Base-by-base conservation (phyloP, 2,888 invertebrate genomes). In the Caenorhabditis wallacei region DNA sequence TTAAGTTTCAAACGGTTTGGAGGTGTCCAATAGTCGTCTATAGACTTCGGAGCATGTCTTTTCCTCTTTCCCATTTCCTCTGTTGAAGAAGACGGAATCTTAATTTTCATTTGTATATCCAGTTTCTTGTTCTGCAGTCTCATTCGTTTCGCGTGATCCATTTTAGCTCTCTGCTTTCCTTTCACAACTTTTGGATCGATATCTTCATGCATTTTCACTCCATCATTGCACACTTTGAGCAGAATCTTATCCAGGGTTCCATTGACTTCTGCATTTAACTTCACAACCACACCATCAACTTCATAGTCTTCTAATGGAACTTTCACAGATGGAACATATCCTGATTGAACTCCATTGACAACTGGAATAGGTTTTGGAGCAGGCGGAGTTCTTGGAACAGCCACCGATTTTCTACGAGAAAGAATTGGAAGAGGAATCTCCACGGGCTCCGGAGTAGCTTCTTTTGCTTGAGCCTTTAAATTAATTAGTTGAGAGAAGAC, bases 221-320 rank as follows among this genome's bases (percentile, higher is more conserved):
- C 87, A 56, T 87, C 87, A 1, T 66, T 22, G 40, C 87, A 87
- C 7, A 87, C 84, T 59, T 68, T 53, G 18, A 78, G 57, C 20
- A 86, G 57, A 16, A 86, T 13, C 13, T 11, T n/a, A 18, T 85
- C 82, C 57, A 82, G 22, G 13, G 78, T 76, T 5, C 46, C 54
- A 20, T 43, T 82, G 37, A 87, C 71, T 0, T 37, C 54, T 16
- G 56, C 56, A 13, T 69, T 48, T 1, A 79, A 51, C 18, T 66
- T 69, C 20, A 51, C 69, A 30, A 75, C 40, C 0, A 57, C 66
- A 22, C 70, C 70, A 18, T 76, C 71, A 13, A 68, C 51, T 59
- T 66, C 66, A 20, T 64, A 16, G 26, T 81, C 81, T 20, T 26
- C 78, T 8, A 82, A 20, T 0, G 81, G 68, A 11, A 71, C 66